A percentile compares a stretch with the other conserved stretches of the same genome.
These are phyloP conservation scores for Triops cancriformis DNA, from an alignment of 1,140 invertebrate genomes.

Conservation along the genomic window DNA sequence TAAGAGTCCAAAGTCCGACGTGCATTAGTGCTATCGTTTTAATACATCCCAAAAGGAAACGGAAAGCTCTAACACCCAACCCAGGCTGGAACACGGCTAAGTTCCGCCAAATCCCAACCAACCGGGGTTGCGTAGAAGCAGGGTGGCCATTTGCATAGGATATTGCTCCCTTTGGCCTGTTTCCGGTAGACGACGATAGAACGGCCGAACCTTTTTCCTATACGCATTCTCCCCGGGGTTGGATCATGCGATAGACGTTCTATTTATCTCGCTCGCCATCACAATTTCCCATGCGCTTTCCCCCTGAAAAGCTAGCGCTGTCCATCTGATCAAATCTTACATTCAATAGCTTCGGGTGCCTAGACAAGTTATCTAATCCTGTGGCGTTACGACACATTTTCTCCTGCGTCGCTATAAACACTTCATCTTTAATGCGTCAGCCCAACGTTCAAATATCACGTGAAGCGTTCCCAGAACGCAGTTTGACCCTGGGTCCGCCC, in stretches of 20 bases:
- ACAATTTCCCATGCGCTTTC: neutral
- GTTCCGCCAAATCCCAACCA: neutral
- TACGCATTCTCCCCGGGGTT: neutral
- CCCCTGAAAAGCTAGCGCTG: neutral
- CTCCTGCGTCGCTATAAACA: neutral
- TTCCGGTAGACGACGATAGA: neutral
- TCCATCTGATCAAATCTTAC: neutral
- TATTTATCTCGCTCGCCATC: neutral
- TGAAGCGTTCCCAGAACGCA: neutral
- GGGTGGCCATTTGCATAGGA: slow-evolving; percentile 5
- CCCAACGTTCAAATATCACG: neutral
- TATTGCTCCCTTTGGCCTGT: slow-evolving; percentile 1
- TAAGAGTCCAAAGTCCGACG: too few species aligned
- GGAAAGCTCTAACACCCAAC: neutral
- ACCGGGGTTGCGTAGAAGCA: neutral
- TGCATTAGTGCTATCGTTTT: too few species aligned
- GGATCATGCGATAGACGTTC: neutral
- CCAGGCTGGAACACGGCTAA: neutral
- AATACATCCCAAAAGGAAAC: neutral
- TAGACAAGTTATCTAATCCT: neutral
- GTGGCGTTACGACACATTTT: neutral
- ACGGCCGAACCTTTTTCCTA: neutral
- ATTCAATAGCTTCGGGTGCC: neutral
- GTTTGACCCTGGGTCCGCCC: neutral
- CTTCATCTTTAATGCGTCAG: neutral